Conservation (phyloP, 2,797 vertebrate genomes). For the Centropyge bicolor region DNA sequence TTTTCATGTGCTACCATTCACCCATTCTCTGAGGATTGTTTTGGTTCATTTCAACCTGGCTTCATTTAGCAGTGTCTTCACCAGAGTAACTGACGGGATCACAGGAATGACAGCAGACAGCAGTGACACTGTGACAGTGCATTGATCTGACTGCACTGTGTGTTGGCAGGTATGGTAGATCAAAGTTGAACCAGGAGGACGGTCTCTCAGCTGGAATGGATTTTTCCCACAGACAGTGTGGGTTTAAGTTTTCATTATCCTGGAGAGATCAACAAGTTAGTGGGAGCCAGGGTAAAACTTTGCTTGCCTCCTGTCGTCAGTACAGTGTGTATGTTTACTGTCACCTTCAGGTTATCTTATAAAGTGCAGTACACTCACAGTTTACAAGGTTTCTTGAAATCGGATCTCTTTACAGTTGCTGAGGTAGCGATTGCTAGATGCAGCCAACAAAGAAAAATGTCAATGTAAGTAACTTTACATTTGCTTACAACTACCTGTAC, state of each 20-base stretch:
- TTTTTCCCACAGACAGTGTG: neutral
- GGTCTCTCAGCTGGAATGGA: neutral
- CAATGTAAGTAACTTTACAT: too few relatives aligned
- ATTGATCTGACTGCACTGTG: neutral
- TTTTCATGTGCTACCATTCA: neutral
- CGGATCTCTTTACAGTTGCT: neutral
- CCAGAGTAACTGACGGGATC: neutral
- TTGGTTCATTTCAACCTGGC: conserved; percentile 1
- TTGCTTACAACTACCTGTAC: neutral
- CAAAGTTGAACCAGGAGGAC: neutral
- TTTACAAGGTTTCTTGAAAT: too few relatives aligned
- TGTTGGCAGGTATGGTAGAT: neutral
- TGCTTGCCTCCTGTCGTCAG: neutral
- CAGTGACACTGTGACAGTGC: neutral
- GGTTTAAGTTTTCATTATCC: neutral
- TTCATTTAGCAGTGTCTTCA: neutral
- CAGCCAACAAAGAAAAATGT: neutral
- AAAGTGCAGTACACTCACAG: too few relatives aligned
- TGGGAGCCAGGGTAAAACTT: neutral
- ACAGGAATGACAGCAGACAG: too few relatives aligned
- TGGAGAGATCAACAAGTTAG: neutral
- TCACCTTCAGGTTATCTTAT: too few relatives aligned
- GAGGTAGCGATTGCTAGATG: neutral
- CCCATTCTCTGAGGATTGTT: neutral
- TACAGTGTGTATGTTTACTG: too few relatives aligned